Percentiles rank a stretch among this genome's conserved stretches.
phyloP scores from a whole-genome alignment of 2,888 invertebrate species.

The Apotomis betuletana region DNA sequence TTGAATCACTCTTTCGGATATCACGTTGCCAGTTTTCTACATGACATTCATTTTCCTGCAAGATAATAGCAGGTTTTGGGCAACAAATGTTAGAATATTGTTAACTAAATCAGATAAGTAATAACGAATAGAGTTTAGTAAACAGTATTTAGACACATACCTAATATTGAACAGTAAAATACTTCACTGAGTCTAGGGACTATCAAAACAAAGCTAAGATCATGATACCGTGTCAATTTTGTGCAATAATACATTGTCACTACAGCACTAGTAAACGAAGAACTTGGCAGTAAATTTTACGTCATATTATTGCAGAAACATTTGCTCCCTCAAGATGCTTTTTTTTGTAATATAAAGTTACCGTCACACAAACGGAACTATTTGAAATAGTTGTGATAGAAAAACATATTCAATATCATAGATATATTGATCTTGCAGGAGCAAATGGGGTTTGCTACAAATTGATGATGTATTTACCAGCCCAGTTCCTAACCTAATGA shows the following conservation, averaged over 20 bases:
- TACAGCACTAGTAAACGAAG: constrained; percentile 11
- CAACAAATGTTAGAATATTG: too few relatives aligned
- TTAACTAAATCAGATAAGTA: too few relatives aligned
- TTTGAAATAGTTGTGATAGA: neutral
- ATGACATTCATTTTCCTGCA: too few relatives aligned
- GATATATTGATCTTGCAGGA: neutral
- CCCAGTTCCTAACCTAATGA: constrained; percentile 5
- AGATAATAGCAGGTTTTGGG: too few relatives aligned
- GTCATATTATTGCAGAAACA: neutral
- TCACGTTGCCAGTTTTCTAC: too few relatives aligned
- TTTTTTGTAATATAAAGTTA: neutral
- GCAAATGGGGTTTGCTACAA: neutral
- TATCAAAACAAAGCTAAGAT: constrained; percentile 21
- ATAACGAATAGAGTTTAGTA: constrained; percentile 37
- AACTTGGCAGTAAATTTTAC: constrained; percentile 2
- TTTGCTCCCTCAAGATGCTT: neutral
- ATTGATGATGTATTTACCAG: neutral
- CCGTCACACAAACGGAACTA: neutral
- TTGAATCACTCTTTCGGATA: too few relatives aligned
- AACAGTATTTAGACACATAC: constrained; percentile 61
- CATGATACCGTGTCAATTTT: constrained; percentile 36
- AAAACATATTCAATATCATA: neutral
- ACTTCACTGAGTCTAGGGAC: constrained; percentile 26
- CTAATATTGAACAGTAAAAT: constrained; percentile 45
- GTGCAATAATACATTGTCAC: constrained; percentile 36